Evolutionary conservation across 2,888 invertebrate species (phyloP).

Genomic region (Tubulanus polymorphus): DNA sequence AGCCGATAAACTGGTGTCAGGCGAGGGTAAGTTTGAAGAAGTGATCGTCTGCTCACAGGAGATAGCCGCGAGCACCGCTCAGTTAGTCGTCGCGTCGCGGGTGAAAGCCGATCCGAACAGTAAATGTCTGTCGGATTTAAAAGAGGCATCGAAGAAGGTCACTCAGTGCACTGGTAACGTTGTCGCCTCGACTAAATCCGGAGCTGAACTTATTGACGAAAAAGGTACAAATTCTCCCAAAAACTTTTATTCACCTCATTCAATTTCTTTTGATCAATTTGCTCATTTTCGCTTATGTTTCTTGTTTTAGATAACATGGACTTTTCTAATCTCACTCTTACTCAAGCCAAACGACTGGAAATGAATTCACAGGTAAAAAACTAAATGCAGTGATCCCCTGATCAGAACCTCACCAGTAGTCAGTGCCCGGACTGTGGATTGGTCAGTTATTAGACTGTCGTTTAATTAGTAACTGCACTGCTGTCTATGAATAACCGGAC

Average conservation of each 20-base stretch:
- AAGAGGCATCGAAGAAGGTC: constrained; percentile 81
- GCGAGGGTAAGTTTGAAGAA: constrained; percentile 82
- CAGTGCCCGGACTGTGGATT: not conserved
- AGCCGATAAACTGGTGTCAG: constrained; percentile 82
- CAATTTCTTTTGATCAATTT: not conserved
- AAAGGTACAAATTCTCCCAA: constrained; percentile 59
- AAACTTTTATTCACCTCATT: not conserved
- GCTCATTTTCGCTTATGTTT: not conserved
- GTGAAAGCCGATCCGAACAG: constrained; percentile 89
- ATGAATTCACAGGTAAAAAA: constrained; percentile 89
- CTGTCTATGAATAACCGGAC: not conserved
- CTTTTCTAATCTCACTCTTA: constrained; percentile 80
- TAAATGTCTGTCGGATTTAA: constrained; percentile 72
- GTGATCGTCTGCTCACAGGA: constrained; percentile 95
- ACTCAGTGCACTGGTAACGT: constrained; percentile 87
- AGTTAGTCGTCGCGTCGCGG: constrained; percentile 89
- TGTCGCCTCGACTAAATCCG: constrained; percentile 89
- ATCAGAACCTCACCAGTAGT: not conserved
- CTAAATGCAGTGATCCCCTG: constrained; percentile 1
- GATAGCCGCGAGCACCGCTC: constrained; percentile 93
- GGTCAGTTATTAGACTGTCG: not conserved
- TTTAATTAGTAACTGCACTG: not conserved
- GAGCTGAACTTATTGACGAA: constrained; percentile 79
- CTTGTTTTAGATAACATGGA: constrained; percentile 74
- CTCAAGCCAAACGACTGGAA: constrained; percentile 91